Base-by-base conservation (phyloP, 2,113 vertebrate genomes). In the Takifugu bimaculatus region DNA sequence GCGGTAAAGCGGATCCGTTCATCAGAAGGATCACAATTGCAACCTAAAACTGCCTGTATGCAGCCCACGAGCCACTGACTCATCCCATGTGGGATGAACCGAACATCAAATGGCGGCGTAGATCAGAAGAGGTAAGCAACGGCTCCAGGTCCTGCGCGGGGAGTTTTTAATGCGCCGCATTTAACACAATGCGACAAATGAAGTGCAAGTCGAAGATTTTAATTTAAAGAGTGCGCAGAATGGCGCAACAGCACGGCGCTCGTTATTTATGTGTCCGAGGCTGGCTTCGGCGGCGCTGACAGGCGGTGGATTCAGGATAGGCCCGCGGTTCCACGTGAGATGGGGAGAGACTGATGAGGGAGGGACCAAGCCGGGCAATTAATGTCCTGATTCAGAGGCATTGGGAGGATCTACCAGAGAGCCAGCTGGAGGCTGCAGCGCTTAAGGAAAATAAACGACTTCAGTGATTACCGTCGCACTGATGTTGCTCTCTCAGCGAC, bases 371-470 rank as follows among this genome's bases (percentile, higher is more conserved):
- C 78, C 56, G 69, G 70, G 74, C 70, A 86, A 89, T 89, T 85
- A 86, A 87, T 89, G 86, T 89, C 78, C 75, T 69, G 74, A 85
- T 78, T 73, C 79, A 85, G 78, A 74, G 78, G 77, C 71, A 52
- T 69, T 63, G 63, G n/a, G 66, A 76, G 80, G 66, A 64, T 63
- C 53, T 71, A 72, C 73, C 69, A 57, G 59, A 71, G 67, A 51
- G 60, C 60, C 71, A 78, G 72, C 66, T 81, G 79, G 20, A 20
- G 20, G 76, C 62, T 74, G 56, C 54, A 54, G 63, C 62, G 60
- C 80, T 85, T 81, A 72, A 81, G 72, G 77, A 68, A 80, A 84
- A 89, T 83, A 78, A 84, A 86, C 76, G 70, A 77, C 62, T 76
- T 64, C 9, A 52, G 57, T 85, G 86, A 88, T 86, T 84, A 84